Evolutionary conservation across 2,113 vertebrate genomes (phyloP).

Genomic region (Aldabrachelys gigantea): DNA sequence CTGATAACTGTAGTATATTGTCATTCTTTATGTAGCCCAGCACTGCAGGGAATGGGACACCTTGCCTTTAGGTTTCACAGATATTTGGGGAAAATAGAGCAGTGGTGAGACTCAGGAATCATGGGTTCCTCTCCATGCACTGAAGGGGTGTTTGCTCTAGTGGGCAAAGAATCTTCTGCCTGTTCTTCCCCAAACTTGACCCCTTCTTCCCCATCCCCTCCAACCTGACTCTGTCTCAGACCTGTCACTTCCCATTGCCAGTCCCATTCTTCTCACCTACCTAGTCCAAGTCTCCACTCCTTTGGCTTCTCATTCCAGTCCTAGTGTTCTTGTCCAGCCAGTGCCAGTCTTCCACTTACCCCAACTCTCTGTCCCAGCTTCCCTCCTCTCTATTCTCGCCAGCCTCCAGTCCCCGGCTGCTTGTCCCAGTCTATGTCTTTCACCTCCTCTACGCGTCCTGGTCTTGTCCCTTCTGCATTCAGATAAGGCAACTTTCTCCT

Average conservation of each 20-base stretch:
- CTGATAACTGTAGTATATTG: neutral
- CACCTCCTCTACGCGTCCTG: neutral
- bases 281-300: no score
- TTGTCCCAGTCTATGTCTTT: neutral
- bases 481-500: accelerated
- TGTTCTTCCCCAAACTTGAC: neutral
- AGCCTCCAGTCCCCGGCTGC: neutral
- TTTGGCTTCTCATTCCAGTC: no score
- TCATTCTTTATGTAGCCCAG: neutral
- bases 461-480: neutral
- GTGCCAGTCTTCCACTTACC: neutral
- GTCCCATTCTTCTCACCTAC: neutral
- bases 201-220: neutral
- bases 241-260: neutral
- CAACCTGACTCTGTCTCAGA: neutral
- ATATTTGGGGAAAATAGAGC: neutral
- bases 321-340: neutral
- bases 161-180: neutral
- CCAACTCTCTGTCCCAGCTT: neutral
- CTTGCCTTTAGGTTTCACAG: neutral
- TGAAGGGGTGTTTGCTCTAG: accelerated
- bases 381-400: neutral
- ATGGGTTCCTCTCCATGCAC: neutral
- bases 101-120: neutral
- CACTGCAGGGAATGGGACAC: neutral